These are phyloP conservation scores for Thermophis baileyi DNA, from an alignment of 2,113 vertebrate species.

Conservation along the genomic window DNA sequence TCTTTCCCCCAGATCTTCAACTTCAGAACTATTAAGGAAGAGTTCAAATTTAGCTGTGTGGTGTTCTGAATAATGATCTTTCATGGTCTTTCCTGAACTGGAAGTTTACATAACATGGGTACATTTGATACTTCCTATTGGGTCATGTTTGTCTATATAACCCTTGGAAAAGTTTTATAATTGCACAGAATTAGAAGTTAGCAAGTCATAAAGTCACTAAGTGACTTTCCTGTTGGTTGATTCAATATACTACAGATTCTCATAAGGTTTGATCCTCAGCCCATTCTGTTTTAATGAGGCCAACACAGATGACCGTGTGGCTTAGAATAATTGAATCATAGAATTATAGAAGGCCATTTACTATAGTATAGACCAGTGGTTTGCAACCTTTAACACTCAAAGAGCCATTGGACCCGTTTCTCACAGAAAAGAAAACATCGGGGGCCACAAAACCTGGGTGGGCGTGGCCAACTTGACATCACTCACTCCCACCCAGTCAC, in stretches of 20 bases:
- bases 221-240: neutral
- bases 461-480: no score
- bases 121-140: no score
- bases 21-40: accelerated
- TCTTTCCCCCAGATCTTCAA: neutral
- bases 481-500: no score
- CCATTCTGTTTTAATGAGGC: neutral
- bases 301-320: neutral
- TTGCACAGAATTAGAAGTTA: neutral
- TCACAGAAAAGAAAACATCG: no score
- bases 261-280: neutral
- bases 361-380: neutral
- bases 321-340: neutral
- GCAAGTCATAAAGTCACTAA: no score
- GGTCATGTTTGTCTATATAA: neutral
- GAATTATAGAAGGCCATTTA: neutral
- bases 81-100: accelerated
- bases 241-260: neutral
- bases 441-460: no score
- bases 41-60: accelerated
- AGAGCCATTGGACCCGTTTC: no score
- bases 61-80: neutral
- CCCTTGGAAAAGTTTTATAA: neutral
- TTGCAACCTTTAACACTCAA: no score
- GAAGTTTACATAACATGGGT: neutral